Evolutionary conservation across 1,140 invertebrate genomes (phyloP).

Genomic region (Brachionus manjavacas): DNA sequence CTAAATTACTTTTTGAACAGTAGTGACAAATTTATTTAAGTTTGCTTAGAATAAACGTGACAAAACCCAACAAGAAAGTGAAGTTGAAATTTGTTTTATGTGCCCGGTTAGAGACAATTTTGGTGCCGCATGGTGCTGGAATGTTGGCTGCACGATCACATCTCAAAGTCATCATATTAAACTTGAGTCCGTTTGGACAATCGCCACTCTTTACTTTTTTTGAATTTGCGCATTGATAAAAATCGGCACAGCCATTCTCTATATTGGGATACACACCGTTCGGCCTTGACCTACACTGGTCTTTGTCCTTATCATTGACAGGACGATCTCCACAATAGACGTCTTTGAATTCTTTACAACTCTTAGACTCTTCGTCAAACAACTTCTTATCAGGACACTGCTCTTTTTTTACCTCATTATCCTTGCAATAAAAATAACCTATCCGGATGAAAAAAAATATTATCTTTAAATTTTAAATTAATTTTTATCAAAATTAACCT

Average conservation of each 20-base stretch:
- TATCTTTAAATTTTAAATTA: neutral
- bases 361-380: constrained; percentile 27
- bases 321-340: constrained; percentile 40
- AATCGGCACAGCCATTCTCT: constrained; percentile 29
- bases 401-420: constrained; percentile 11
- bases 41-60: neutral
- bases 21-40: neutral
- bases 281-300: constrained; percentile 25
- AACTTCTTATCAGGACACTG: constrained; percentile 31
- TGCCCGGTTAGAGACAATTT: neutral
- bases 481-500: neutral
- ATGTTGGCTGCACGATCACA: constrained; percentile 33
- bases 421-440: constrained; percentile 40
- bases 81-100: neutral
- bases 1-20: neutral
- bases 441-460: neutral
- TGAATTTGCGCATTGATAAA: constrained; percentile 16
- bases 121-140: constrained; percentile 37
- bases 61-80: neutral
- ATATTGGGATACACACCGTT: constrained; percentile 37
- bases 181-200: constrained; percentile 40
- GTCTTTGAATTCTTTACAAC: constrained; percentile 12
- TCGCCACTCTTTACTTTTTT: constrained; percentile 39
- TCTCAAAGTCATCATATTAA: constrained; percentile 22
- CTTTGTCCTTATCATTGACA: constrained; percentile 18